Evolutionary conservation across 2,797 vertebrate genomes (phyloP).

Genomic region (Simalia tracyae): DNA sequence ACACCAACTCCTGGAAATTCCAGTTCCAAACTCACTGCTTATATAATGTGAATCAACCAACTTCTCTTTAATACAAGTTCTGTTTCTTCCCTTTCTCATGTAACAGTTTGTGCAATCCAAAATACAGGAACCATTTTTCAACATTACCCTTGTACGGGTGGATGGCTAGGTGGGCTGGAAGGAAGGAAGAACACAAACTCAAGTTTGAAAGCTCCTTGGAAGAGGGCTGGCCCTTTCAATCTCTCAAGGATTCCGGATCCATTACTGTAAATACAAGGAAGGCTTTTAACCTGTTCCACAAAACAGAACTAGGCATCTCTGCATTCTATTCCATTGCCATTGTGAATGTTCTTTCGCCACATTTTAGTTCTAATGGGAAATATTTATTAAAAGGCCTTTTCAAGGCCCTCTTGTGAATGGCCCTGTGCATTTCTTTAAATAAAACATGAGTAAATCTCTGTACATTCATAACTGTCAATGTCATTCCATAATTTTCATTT

Average conservation of each 20-base stretch:
- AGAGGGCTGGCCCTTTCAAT: not conserved
- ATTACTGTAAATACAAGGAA: not conserved
- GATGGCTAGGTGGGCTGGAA: not conserved
- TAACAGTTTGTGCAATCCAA: not conserved
- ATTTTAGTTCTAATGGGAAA: not conserved
- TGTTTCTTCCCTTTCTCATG: not conserved
- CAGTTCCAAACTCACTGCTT: not conserved
- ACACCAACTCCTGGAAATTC: slow-evolving; percentile 1
- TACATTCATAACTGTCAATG: not conserved
- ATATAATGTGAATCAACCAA: not conserved
- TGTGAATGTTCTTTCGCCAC: not conserved
- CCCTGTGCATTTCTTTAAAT: not conserved
- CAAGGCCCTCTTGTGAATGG: not conserved
- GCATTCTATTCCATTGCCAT: not conserved
- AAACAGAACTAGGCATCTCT: not conserved
- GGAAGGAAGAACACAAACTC: not conserved
- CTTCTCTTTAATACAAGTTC: not conserved
- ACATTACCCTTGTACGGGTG: not conserved
- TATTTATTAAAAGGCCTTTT: not conserved
- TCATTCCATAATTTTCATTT: not conserved
- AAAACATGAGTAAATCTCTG: not conserved
- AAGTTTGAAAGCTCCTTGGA: not conserved
- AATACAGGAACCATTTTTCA: not conserved
- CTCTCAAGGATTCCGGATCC: not conserved
- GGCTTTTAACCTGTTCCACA: not conserved